Evolutionary conservation across 2,888 invertebrate species (phyloP).

Genomic region (Hoplodrina blanda): DNA sequence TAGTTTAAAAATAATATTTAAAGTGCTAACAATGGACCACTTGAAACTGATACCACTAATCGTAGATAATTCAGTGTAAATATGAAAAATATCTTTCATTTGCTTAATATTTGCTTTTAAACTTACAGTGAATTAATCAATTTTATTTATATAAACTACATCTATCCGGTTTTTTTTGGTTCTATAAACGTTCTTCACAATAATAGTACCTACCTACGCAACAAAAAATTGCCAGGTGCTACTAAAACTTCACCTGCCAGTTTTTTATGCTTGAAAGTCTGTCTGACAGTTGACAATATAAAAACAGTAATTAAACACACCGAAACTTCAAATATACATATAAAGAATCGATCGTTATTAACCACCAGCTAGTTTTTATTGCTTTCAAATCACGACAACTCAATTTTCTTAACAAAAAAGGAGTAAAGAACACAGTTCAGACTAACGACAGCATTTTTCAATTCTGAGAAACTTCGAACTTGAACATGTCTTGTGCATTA

Average conservation of each 20-base stretch:
- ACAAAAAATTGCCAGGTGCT: conserved; percentile 43
- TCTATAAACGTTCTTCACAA: conserved; percentile 33
- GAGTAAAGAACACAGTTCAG: conserved; percentile 71
- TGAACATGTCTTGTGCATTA: conserved; percentile 83
- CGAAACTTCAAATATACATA: conserved; percentile 21
- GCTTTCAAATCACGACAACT: conserved; percentile 79
- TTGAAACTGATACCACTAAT: neutral
- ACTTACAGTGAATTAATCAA: neutral
- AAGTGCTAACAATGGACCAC: neutral
- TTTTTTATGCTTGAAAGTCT: conserved; percentile 21
- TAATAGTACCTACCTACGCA: conserved; percentile 31
- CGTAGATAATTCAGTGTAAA: neutral
- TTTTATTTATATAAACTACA: neutral
- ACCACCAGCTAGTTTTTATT: conserved; percentile 70
- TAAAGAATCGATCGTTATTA: conserved; percentile 61
- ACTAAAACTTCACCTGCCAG: conserved; percentile 43
- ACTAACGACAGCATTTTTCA: conserved; percentile 78
- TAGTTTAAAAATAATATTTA: conserved; percentile 19
- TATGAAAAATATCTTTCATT: too few relatives aligned
- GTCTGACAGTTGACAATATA: conserved; percentile 36
- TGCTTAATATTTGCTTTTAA: neutral
- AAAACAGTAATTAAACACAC: conserved; percentile 40
- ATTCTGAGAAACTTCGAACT: conserved; percentile 82
- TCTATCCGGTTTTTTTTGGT: neutral
- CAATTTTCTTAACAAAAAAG: conserved; percentile 77